A percentile compares a stretch with the other conserved stretches of the same genome.
Evolutionary conservation across 2,113 vertebrate genomes (phyloP).

Genomic region (Melierax canorus): DNA sequence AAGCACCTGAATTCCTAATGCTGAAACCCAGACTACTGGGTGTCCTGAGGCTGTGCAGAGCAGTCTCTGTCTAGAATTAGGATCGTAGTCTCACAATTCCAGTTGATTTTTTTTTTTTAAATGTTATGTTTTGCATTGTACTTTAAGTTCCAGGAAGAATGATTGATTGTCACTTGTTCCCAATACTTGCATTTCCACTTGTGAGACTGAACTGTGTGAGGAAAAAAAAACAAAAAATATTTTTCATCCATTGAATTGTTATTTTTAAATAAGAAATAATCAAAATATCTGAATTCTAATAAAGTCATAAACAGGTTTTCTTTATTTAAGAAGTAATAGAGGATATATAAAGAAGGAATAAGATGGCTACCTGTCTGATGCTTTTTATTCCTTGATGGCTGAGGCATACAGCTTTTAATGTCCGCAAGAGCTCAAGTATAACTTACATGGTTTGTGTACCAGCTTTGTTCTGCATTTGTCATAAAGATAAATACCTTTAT

Average conservation of each 20-base stretch:
- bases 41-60: neutral
- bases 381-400: neutral
- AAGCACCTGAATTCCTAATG: neutral
- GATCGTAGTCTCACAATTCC: neutral
- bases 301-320: neutral
- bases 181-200: neutral
- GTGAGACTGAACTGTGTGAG: neutral
- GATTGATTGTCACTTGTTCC: neutral
- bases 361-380: neutral
- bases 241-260: neutral
- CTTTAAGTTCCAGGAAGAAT: neutral
- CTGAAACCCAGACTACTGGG: neutral
- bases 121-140: neutral
- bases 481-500: neutral
- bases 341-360: neutral
- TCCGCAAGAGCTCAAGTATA: neutral
- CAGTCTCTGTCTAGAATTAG: neutral
- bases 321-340: neutral
- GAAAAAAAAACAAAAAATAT: fast-evolving
- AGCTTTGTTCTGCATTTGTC: neutral
- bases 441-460: neutral
- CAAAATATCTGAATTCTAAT: neutral
- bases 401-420: neutral
- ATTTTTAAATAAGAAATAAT: neutral
- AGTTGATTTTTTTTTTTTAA: neutral